phyloP scores from a whole-genome alignment of 2,797 vertebrate genomes.

The Apogon talboti region DNA sequence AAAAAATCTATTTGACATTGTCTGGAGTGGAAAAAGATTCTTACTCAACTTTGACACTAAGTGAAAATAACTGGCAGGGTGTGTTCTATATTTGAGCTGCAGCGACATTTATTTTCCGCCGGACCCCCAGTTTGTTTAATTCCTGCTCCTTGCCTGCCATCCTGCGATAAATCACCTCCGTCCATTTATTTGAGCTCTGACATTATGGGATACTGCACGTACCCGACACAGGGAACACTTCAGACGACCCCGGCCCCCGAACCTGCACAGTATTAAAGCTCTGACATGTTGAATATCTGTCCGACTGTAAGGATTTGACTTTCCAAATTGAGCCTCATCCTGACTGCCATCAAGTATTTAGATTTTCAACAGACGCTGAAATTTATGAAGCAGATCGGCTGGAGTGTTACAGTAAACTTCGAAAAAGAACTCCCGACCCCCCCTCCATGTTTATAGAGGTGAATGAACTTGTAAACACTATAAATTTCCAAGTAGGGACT shows the following conservation, averaged over 20 bases:
- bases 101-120: conserved; percentile 70
- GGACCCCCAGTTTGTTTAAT: conserved; percentile 80
- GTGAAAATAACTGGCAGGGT: conserved; percentile 61
- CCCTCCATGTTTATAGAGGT: conserved; percentile 40
- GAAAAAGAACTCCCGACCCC: conserved; percentile 25
- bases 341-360: conserved; percentile 47
- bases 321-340: conserved; percentile 29
- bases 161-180: conserved; percentile 76
- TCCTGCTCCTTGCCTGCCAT: conserved; percentile 69
- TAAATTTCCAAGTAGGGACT: conserved; percentile 11
- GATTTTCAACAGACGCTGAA: conserved; percentile 50
- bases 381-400: conserved; percentile 40
- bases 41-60: conserved; percentile 66
- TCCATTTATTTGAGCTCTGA: conserved; percentile 59
- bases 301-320: conserved; percentile 21
- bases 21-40: conserved; percentile 55
- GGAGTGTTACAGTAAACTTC: conserved; percentile 35
- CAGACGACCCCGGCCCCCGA: conserved; percentile 35
- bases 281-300: conserved; percentile 58
- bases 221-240: conserved; percentile 51
- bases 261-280: conserved; percentile 57
- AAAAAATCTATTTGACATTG: conserved; percentile 23
- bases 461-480: conserved; percentile 50
- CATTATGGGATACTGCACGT: conserved; percentile 57
- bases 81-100: conserved; percentile 67